These are phyloP conservation scores for Cheilosia scutellata DNA, from an alignment of 2,888 invertebrate species.

Conservation along the genomic window DNA sequence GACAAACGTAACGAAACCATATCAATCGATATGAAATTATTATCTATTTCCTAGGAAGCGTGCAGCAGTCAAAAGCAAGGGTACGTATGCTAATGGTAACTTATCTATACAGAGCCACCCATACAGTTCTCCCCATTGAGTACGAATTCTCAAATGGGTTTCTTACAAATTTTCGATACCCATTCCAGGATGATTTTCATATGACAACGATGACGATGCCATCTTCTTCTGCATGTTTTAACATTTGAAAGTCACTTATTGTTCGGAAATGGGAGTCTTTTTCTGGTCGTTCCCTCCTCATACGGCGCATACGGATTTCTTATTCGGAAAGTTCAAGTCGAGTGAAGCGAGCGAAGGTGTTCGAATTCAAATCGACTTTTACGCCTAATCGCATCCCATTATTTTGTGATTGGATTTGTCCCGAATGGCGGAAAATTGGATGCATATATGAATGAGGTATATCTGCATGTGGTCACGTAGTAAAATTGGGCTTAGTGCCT, in stretches of 20 bases:
- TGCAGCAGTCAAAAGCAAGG: slow-evolving; percentile 40
- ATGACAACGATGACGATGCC: slow-evolving; percentile 63
- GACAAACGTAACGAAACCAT: slow-evolving; percentile 37
- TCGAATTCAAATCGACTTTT: slow-evolving; percentile 76
- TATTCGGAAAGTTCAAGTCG: slow-evolving; percentile 50
- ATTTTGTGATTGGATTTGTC: slow-evolving; percentile 72
- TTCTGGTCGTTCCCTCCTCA: background rate
- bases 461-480: slow-evolving; percentile 60
- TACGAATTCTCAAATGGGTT: slow-evolving; percentile 28
- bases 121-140: slow-evolving; percentile 16
- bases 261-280: slow-evolving; percentile 41
- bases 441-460: slow-evolving; percentile 42
- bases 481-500: slow-evolving; percentile 21
- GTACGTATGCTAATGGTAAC: slow-evolving; percentile 41
- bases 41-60: slow-evolving; percentile 54
- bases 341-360: slow-evolving; percentile 70
- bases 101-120: slow-evolving; percentile 45
- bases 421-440: slow-evolving; percentile 74
- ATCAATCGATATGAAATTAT: slow-evolving; percentile 64
- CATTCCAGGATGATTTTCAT: slow-evolving; percentile 42
- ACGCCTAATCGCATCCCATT: slow-evolving; percentile 76
- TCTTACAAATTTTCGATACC: slow-evolving; percentile 28
- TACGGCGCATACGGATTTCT: slow-evolving; percentile 1
- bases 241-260: slow-evolving; percentile 66
- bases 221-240: slow-evolving; percentile 71